phyloP scores from a whole-genome alignment of 2,888 invertebrate genomes.

The Pollenia angustigena region DNA sequence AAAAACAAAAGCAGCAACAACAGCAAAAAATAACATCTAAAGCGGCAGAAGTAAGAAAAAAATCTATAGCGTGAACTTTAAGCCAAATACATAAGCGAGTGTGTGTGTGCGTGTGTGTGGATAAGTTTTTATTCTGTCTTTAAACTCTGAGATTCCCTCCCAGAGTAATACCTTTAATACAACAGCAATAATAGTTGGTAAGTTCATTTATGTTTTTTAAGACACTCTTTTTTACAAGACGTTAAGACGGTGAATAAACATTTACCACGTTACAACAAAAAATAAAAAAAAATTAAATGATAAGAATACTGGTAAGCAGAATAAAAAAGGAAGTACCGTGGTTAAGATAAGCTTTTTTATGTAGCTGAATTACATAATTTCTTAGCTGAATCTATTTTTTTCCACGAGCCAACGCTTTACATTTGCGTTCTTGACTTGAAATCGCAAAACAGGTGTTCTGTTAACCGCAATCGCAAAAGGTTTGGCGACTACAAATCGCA shows the following conservation, averaged over 20 bases:
- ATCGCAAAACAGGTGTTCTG: too few relatives aligned
- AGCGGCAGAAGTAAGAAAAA: neutral
- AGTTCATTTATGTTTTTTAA: constrained; percentile 1
- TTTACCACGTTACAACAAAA: constrained; percentile 30
- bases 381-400: too few relatives aligned
- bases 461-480: too few relatives aligned
- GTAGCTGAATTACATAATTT: neutral
- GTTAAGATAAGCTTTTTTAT: neutral
- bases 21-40: neutral
- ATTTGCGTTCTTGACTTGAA: too few relatives aligned
- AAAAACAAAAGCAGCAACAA: constrained; percentile 40
- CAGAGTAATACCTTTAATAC: constrained; percentile 11
- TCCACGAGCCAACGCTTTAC: too few relatives aligned
- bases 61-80: constrained; percentile 70
- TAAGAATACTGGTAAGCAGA: constrained; percentile 16
- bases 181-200: constrained; percentile 1
- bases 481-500: too few relatives aligned
- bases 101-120: neutral
- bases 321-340: constrained; percentile 51
- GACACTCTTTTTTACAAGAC: constrained; percentile 8
- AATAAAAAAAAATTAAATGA: constrained; percentile 3
- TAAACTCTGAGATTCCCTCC: constrained; percentile 2
- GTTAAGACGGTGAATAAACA: constrained; percentile 31
- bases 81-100: constrained; percentile 14
- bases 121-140: constrained; percentile 2